Evolutionary conservation across 2,888 invertebrate genomes (phyloP).

Genomic region (Tipula confusa): DNA sequence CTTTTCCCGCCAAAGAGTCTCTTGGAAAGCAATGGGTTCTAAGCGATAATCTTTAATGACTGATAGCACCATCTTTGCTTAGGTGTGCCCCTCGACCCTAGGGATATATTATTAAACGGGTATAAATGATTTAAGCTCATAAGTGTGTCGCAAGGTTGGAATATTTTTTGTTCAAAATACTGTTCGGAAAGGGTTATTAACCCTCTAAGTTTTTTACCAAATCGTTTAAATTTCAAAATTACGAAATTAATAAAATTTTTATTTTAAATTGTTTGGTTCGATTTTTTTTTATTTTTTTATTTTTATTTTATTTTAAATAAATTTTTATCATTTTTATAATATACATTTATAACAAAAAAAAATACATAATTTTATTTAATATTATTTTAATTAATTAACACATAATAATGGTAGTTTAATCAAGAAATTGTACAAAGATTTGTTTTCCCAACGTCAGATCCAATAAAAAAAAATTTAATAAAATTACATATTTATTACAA

Average conservation of each 20-base stretch:
- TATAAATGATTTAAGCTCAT: too few species aligned
- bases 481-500: conserved; percentile 12
- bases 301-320: conserved; percentile 25
- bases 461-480: not conserved
- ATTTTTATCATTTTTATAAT: conserved; percentile 3
- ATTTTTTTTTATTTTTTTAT: not conserved
- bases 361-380: conserved; percentile 25
- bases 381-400: conserved; percentile 20
- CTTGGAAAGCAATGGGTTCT: too few species aligned
- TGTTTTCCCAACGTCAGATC: not conserved
- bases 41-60: too few species aligned
- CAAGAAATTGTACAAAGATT: not conserved
- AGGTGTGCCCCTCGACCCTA: too few species aligned
- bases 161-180: too few species aligned
- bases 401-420: not conserved
- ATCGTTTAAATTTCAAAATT: too few species aligned
- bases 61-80: too few species aligned
- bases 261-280: not conserved
- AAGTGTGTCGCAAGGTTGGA: too few species aligned
- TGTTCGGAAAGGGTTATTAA: too few species aligned
- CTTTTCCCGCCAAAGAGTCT: too few species aligned
- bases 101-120: too few species aligned
- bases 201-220: too few species aligned
- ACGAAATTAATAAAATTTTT: not conserved
- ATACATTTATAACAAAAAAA: conserved; percentile 3